Evolutionary conservation across 2,797 vertebrate genomes (phyloP), one percentile per base, ranked within the genome.

Genomic region (Aphelocoma californica): DNA sequence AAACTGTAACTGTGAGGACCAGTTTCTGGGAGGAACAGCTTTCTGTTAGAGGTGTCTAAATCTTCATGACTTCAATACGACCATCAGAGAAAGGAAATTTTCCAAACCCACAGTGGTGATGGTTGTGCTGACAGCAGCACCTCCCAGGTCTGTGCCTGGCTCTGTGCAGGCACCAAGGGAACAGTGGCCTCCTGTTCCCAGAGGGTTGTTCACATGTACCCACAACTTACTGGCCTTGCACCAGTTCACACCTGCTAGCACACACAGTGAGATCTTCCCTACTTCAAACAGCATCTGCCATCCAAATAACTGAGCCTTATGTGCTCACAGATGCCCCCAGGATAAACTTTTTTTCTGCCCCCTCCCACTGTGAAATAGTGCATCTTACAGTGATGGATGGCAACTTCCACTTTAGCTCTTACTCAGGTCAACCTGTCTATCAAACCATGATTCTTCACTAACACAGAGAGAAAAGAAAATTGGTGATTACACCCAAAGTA

Each of bases 91-190:
- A 80, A 29, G 56, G 36, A 65, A 74, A 38, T 44, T 40, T 65
- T 44, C 56, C 73, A 0, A 0, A 44, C 10, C 26, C 25, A 32
- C 2, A 1, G 14, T 0, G 2, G 29, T 24, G 60, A 38, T 14
- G n/a, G 31, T 4, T 40, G 32, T 21, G 18, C 20, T 24, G 25
- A 47, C 10, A 25, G 36, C 47, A 90, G 50, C n/a, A 62, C 14
- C 23, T 44, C 56, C 36, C 38, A 74, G 11, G 8, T 67, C 69
- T 7, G 26, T 12, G 7, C 14, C 28, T 66, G 36, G 24, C 16
- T 78, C 54, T 2, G 0, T 17, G 66, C 17, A 92, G 57, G 32
- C 47, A 85, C 44, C 25, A 44, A 26, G 14, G 18, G 7, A 21
- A 66, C 25, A 61, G 38, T 2, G 12, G 50, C 14, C 25, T 54